These are phyloP conservation scores for Guaruba guarouba DNA, from an alignment of 2,113 vertebrate species.

Conservation along the genomic window DNA sequence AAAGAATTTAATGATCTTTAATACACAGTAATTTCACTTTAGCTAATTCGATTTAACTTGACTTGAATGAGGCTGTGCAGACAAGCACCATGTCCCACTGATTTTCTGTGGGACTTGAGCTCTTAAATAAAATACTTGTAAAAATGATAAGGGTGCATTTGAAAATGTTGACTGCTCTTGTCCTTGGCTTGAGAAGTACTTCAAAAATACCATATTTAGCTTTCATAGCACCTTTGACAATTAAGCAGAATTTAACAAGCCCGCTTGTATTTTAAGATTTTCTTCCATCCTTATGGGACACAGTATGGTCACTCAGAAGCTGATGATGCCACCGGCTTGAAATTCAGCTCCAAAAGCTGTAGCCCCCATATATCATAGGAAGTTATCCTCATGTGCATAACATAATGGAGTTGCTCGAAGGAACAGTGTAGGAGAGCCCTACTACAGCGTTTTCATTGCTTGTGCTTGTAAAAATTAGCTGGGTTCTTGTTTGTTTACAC, in stretches of 20 bases:
- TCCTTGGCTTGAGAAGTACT: neutral
- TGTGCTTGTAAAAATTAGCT: neutral
- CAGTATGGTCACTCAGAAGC: neutral
- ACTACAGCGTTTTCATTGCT: neutral
- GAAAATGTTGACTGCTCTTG: slow-evolving; percentile 18
- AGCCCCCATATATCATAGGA: neutral
- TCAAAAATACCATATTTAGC: neutral
- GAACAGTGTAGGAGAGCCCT: neutral
- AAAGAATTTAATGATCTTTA: slow-evolving; percentile 56
- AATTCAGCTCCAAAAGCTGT: neutral
- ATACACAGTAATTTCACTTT: slow-evolving; percentile 43
- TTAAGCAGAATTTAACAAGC: neutral
- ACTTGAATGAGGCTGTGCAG: neutral
- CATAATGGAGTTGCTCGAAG: neutral
- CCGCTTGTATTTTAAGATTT: neutral
- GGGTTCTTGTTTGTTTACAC: neutral
- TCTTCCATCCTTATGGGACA: neutral
- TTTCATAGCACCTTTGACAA: neutral
- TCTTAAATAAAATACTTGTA: neutral
- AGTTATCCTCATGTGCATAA: neutral
- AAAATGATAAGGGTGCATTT: neutral
- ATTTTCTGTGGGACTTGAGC: neutral
- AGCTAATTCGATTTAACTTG: slow-evolving; percentile 52
- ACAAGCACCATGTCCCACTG: neutral
- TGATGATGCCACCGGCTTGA: neutral